Evolutionary conservation across 2,888 invertebrate genomes (phyloP).

Genomic region (Chrysopilus asiliformis): DNA sequence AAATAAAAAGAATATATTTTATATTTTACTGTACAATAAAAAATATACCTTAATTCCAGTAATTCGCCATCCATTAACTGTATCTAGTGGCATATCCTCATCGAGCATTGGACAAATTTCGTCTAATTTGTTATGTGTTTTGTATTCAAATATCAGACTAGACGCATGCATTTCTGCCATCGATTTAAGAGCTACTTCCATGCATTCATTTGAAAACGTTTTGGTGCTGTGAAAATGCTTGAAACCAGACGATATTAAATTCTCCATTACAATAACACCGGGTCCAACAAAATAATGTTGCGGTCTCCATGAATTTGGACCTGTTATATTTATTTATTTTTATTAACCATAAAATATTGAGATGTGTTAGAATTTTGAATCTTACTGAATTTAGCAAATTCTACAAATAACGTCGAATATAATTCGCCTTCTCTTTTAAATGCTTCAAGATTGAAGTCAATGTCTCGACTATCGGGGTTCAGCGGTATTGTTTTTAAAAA

Average conservation of each 20-base stretch:
- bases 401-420: too few species aligned
- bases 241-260: slow-evolving; percentile 32
- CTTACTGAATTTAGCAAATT: too few species aligned
- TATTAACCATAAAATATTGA: too few species aligned
- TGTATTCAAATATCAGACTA: slow-evolving; percentile 18
- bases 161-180: slow-evolving; percentile 37
- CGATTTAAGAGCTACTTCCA: slow-evolving; percentile 31
- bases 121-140: slow-evolving; percentile 9
- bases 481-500: too few species aligned
- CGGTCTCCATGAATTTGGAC: too few species aligned
- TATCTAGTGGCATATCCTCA: not conserved
- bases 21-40: too few species aligned
- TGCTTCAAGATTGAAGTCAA: too few species aligned
- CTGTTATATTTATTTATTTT: too few species aligned
- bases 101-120: slow-evolving; percentile 2
- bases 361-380: too few species aligned
- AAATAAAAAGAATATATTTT: not conserved
- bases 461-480: too few species aligned
- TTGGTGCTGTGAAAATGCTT: slow-evolving; percentile 25
- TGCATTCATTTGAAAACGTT: slow-evolving; percentile 30
- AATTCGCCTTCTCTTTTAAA: too few species aligned
- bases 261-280: slow-evolving; percentile 35
- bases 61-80: slow-evolving; percentile 5
- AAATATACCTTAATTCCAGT: slow-evolving; percentile 9
- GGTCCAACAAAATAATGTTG: slow-evolving; percentile 32